Percentiles rank a stretch among this genome's conserved stretches.
These are phyloP conservation scores for Silurus lanzhouensis DNA, from an alignment of 2,797 vertebrate species.

Conservation along the genomic window DNA sequence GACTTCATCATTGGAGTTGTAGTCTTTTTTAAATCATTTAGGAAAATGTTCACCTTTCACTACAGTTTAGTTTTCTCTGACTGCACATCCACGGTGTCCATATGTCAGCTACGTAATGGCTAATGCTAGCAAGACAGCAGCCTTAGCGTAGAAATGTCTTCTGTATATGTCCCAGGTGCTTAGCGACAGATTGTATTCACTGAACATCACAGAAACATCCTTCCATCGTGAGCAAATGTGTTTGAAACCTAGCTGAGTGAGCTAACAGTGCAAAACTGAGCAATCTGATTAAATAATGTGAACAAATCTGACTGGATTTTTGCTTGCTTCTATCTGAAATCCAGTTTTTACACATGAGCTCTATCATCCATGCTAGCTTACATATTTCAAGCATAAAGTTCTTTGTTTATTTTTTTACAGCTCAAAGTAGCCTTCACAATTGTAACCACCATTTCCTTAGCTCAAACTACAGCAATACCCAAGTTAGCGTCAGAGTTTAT, in stretches of 20 bases:
- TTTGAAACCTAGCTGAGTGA: neutral
- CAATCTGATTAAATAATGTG: neutral
- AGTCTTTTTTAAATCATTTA: neutral
- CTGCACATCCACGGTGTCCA: neutral
- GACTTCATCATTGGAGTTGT: neutral
- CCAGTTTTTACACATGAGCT: neutral
- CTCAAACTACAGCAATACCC: too few relatives aligned
- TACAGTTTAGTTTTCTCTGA: neutral
- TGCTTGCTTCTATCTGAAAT: neutral
- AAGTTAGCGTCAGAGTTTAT: too few relatives aligned
- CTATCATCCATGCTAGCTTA: neutral
- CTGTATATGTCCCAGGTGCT: neutral
- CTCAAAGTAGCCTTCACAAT: too few relatives aligned
- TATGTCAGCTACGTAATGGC: neutral
- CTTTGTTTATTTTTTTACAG: too few relatives aligned
- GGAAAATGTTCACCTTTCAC: neutral
- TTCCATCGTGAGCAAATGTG: neutral
- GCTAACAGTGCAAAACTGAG: neutral
- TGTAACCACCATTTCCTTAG: too few relatives aligned
- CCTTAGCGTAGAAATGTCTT: neutral
- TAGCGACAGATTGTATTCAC: neutral
- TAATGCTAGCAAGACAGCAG: neutral
- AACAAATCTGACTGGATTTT: neutral
- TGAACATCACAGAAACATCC: neutral
- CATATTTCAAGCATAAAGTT: neutral